A percentile compares a stretch with the other conserved stretches of the same genome.
phyloP scores from a whole-genome alignment of 2,113 vertebrate species.

The Hippocampus guttulatus region DNA sequence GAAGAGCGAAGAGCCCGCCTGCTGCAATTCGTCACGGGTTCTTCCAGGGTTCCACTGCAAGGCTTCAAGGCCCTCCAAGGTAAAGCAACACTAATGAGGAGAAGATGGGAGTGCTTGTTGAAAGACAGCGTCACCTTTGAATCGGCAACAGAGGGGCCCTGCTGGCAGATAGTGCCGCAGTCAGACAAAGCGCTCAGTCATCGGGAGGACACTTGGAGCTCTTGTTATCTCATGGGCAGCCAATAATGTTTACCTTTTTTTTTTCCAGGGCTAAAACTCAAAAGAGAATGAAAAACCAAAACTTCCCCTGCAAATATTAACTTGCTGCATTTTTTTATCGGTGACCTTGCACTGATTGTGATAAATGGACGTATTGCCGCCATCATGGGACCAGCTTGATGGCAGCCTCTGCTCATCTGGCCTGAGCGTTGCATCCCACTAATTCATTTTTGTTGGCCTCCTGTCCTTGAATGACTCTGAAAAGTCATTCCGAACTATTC shows the following conservation, averaged over 20 bases:
- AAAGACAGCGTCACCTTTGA: too few species aligned
- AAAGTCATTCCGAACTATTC: neutral
- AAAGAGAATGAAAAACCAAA: neutral
- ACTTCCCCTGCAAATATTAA: neutral
- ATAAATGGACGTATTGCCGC: neutral
- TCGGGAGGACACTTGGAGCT: conserved; percentile 21
- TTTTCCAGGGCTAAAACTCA: conserved; percentile 22
- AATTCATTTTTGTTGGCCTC: neutral
- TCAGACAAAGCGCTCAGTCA: conserved; percentile 20
- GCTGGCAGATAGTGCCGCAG: conserved; percentile 30
- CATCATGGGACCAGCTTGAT: neutral
- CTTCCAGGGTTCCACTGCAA: conserved; percentile 93
- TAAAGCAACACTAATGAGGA: conserved; percentile 34
- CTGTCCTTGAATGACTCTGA: neutral
- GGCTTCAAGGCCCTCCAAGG: conserved; percentile 98
- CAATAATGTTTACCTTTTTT: conserved; percentile 7
- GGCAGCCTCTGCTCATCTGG: neutral
- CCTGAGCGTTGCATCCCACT: neutral
- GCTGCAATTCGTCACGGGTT: conserved; percentile 97
- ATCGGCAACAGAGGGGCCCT: conserved; percentile 9
- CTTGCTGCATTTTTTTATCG: neutral
- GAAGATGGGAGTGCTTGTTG: neutral
- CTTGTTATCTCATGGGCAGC: too few species aligned
- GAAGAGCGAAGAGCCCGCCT: conserved; percentile 91
- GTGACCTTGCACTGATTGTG: neutral